phyloP scores from a whole-genome alignment of 1,140 invertebrate genomes.

The Tachypleus tridentatus region DNA sequence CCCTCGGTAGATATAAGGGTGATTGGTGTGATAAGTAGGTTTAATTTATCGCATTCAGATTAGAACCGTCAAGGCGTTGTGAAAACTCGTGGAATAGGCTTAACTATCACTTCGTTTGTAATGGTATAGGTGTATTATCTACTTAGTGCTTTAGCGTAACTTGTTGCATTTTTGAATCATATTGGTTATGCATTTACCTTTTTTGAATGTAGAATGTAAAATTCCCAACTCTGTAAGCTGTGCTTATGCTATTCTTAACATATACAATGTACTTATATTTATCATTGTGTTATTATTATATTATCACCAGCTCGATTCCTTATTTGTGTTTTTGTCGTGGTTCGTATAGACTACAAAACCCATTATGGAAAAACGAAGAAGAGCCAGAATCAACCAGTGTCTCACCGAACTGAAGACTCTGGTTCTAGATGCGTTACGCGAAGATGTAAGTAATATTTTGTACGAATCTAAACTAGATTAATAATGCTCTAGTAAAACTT shows the following conservation, averaged over 20 bases:
- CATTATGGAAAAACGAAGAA: conserved; percentile 85
- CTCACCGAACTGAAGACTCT: conserved; percentile 81
- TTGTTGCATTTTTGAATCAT: neutral
- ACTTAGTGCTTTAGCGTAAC: no score
- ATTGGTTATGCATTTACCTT: neutral
- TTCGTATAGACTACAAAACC: conserved; percentile 54
- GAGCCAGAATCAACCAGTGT: conserved; percentile 88
- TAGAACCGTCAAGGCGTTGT: no score
- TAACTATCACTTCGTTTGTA: no score
- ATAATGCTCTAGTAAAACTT: no score
- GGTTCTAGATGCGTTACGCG: conserved; percentile 63
- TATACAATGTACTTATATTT: neutral
- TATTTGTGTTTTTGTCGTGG: conserved; percentile 14
- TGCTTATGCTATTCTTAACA: neutral
- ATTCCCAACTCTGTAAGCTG: neutral
- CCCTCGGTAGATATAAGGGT: no score
- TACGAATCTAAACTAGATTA: no score
- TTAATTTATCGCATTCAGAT: no score
- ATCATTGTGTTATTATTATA: neutral
- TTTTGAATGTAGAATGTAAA: neutral
- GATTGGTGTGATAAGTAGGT: no score
- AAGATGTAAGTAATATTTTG: conserved; percentile 22
- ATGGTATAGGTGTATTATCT: no score
- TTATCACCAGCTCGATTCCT: no score
- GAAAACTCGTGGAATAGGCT: no score